Evolutionary conservation across 2,113 vertebrate genomes (phyloP).

Genomic region (Psephotus haematonotus): DNA sequence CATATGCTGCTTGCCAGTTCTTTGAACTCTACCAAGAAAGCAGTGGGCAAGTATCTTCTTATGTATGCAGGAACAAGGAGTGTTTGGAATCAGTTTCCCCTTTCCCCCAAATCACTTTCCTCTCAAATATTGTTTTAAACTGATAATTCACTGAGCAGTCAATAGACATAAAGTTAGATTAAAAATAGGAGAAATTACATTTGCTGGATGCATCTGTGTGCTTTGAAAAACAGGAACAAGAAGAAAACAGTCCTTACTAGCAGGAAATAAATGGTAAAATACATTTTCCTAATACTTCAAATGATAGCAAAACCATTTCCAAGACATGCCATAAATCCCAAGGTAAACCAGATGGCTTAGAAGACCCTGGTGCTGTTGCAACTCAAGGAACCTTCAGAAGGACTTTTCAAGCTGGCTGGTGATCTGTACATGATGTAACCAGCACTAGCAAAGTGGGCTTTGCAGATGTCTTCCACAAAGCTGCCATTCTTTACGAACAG

Average conservation of each 20-base stretch:
- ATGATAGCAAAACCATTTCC: not conserved
- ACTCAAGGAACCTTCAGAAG: not conserved
- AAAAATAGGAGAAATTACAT: not conserved
- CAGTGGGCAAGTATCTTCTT: conserved; percentile 78
- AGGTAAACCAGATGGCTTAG: not conserved
- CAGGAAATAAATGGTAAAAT: not conserved
- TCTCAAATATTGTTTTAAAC: not conserved
- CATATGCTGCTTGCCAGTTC: conserved; percentile 86
- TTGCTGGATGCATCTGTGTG: not conserved
- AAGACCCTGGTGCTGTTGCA: not conserved
- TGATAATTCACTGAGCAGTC: not conserved
- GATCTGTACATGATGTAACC: not conserved
- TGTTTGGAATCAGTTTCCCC: not conserved
- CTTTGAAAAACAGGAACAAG: not conserved
- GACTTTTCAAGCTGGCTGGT: not conserved
- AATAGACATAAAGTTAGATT: not conserved
- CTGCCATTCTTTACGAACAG: not conserved
- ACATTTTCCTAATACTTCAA: not conserved
- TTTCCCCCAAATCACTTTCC: not conserved
- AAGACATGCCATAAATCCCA: not conserved
- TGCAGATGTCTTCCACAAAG: not conserved
- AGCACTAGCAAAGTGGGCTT: not conserved
- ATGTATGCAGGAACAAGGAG: not conserved
- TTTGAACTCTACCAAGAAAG: conserved; percentile 86
- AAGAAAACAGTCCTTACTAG: not conserved